Percentiles rank a stretch among this genome's conserved stretches.
Conservation (phyloP, 1,140 invertebrate genomes). For the Zaprionus lachaisei region DNA sequence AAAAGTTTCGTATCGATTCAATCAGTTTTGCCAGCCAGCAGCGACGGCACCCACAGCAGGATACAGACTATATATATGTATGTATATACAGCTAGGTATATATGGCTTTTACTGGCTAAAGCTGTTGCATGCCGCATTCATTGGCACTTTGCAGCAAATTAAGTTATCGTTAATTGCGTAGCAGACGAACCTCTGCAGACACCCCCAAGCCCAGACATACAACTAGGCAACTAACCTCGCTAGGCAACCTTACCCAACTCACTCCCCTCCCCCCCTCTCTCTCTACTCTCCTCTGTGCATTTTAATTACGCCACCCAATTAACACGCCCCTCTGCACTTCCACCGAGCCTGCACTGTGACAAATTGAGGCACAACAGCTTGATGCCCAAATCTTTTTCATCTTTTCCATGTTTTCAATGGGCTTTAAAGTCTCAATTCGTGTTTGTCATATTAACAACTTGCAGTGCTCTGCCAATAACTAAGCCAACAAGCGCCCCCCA, state of each 20-base stretch:
- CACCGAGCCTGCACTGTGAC: constrained; percentile 11
- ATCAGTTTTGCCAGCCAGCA: constrained; percentile 42
- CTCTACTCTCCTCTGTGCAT: constrained; percentile 27
- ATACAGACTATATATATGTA: constrained; percentile 12
- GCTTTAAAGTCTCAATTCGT: constrained; percentile 47
- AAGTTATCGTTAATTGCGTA: constrained; percentile 73
- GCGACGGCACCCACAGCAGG: constrained; percentile 5
- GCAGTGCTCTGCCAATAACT: constrained; percentile 50
- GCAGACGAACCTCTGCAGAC: constrained; percentile 25
- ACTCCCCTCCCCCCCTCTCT: background rate
- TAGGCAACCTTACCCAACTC: background rate
- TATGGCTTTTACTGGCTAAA: constrained; percentile 4
- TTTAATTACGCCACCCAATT: constrained; percentile 77
- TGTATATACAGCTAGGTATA: background rate
- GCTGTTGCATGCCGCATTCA: constrained; percentile 37
- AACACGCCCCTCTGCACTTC: constrained; percentile 41
- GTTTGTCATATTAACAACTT: constrained; percentile 65
- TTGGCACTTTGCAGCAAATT: constrained; percentile 70
- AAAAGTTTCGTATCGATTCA: constrained; percentile 48
- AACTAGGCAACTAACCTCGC: constrained; percentile 1
- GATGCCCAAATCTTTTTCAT: constrained; percentile 21
- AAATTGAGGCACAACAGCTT: constrained; percentile 40
- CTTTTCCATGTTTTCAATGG: constrained; percentile 37
- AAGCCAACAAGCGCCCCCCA: constrained; percentile 74
- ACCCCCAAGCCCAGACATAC: constrained; percentile 7